Evolutionary conservation across 2,888 invertebrate genomes (phyloP), one percentile per base, ranked within the genome.

Genomic region (Pinctada fucata): DNA sequence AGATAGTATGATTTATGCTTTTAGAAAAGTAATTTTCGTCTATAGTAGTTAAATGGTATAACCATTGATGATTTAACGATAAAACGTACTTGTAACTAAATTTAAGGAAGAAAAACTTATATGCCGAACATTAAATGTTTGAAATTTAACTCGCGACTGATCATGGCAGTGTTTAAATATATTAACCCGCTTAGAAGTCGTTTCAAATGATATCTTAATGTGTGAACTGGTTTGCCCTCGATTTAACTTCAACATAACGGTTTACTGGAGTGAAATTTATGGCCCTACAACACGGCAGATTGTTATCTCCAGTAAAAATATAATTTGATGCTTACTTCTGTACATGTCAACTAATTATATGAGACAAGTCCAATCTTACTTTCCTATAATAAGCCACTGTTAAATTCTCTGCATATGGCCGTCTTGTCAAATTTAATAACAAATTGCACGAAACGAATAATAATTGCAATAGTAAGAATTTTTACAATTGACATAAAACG

Each of bases 181-280:
- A 58, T 10, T 58, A 6, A 10, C 13, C 8, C 58, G 8, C 8
- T 58, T 13, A 58, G 58, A 58, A 58, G 58, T 13, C 6, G 58
- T 58, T 6, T 58, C 58, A 58, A 58, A 58, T 58, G 58, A 10
- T 13, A 10, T 13, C 58, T 58, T 10, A 58, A 58, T 58, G 58
- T 58, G 58, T 10, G 58, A 58, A 58, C 58, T 58, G 58, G 58
- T 58, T 58, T 58, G 58, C 58, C 58, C 58, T 58, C 58, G 58
- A 58, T 58, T 58, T 10, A 6, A 58, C 58, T 58, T 58, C 58
- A 58, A 58, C 58, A 13, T 58, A 58, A 10, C 13, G 58, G 58
- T 58, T 58, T 13, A 58, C 6, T 10, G 6, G 8, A 13, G 58
- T 58, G 58, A 58, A 58, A 58, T 58, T 58, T 58, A 58, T 58